A percentile compares a stretch with the other conserved stretches of the same genome.
Conservation (phyloP, 2,797 vertebrate species). For the Argya squamiceps region DNA sequence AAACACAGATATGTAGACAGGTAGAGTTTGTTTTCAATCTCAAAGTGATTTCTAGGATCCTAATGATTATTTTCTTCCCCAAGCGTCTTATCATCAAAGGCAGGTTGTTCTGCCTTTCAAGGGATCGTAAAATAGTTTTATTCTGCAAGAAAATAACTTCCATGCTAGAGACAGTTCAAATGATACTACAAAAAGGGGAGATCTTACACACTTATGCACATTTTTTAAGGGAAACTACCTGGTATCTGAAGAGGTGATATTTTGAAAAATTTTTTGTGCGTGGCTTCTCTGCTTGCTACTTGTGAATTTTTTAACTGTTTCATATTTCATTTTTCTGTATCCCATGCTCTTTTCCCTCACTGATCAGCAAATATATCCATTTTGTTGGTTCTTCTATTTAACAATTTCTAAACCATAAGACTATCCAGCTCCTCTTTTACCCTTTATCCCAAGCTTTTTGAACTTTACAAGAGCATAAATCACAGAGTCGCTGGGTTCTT, state of each 20-base stretch:
- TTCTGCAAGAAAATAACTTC: background rate
- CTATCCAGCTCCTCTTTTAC: background rate
- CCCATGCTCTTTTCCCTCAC: background rate
- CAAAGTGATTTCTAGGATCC: background rate
- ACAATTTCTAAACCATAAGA: background rate
- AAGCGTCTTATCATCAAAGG: background rate
- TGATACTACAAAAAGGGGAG: background rate
- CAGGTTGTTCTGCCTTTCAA: background rate
- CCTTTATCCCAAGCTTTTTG: constrained; percentile 15
- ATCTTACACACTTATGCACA: background rate
- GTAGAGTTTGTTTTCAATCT: background rate
- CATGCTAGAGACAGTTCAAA: background rate
- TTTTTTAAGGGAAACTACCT: background rate
- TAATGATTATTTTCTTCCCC: background rate
- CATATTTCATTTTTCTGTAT: background rate
- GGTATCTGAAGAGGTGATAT: background rate
- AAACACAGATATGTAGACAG: background rate
- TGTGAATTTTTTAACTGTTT: background rate
- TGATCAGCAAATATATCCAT: background rate
- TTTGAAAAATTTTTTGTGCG: background rate
- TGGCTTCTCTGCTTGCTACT: background rate
- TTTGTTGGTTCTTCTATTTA: background rate
- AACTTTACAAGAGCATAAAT: constrained; percentile 39
- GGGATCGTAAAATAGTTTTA: background rate
- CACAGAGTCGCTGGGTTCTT: background rate